Conservation (phyloP, 2,888 invertebrate genomes). For the Nephrocerus scutellatus region DNA sequence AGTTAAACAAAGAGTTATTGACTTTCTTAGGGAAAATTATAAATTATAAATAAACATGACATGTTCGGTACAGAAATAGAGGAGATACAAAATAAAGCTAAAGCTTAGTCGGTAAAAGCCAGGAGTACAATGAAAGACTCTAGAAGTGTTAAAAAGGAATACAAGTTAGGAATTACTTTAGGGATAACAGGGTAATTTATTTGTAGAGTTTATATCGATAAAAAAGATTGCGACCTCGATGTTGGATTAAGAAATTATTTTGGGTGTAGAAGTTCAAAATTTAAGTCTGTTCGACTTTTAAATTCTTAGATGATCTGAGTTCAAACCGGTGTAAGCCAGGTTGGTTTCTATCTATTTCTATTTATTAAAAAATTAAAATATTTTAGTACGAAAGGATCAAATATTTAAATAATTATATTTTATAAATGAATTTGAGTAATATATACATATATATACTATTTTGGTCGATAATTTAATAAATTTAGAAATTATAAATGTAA, state of each 20-base stretch:
- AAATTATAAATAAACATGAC: no score
- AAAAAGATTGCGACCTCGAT: conserved; percentile 79
- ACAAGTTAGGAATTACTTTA: conserved; percentile 58
- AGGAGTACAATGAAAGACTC: conserved; percentile 5
- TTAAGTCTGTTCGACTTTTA: conserved; percentile 73
- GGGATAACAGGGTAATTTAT: conserved; percentile 80
- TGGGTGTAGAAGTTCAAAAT: conserved; percentile 59
- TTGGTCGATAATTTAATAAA: conserved; percentile 65
- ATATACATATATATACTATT: conserved; percentile 47
- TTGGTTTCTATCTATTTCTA: conserved; percentile 84
- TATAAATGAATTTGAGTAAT: conserved; percentile 39
- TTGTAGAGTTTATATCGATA: conserved; percentile 67
- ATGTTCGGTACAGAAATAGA: conserved; percentile 1
- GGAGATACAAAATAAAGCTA: background rate
- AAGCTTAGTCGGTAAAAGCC: conserved; percentile 1
- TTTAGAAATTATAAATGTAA: conserved; percentile 63
- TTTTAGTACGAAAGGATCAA: conserved; percentile 76
- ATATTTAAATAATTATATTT: conserved; percentile 50
- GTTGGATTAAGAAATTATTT: conserved; percentile 71
- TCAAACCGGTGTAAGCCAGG: conserved; percentile 80
- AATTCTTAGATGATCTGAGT: conserved; percentile 84
- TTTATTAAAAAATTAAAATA: conserved; percentile 52
- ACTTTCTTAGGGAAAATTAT: no score
- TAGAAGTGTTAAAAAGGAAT: background rate
- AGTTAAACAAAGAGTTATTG: no score